Percentiles rank a stretch among this genome's conserved stretches.
phyloP scores from a whole-genome alignment of 1,140 invertebrate species.

The Spodoptera frugiperda region DNA sequence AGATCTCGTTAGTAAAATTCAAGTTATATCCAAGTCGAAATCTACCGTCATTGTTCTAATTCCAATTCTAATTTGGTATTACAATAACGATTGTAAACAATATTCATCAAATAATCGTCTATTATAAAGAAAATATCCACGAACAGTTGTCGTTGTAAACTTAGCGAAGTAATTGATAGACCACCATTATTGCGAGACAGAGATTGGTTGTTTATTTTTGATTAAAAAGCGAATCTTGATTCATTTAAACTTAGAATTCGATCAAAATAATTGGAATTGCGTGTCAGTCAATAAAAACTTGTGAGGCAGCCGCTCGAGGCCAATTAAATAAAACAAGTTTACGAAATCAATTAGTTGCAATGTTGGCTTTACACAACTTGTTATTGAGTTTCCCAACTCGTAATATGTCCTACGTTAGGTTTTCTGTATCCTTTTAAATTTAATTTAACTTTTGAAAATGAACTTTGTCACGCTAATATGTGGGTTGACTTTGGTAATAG shows the following conservation, averaged over 20 bases:
- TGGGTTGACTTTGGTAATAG: slow-evolving; percentile 18
- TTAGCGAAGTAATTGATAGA: background rate
- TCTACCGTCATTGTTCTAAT: too few species aligned
- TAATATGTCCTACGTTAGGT: slow-evolving; percentile 56
- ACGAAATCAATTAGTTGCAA: slow-evolving; percentile 76
- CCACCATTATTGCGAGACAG: background rate
- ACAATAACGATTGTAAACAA: too few species aligned
- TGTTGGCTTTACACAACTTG: slow-evolving; percentile 69
- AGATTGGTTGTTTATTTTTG: slow-evolving; percentile 30
- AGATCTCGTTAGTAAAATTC: too few species aligned
- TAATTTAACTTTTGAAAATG: slow-evolving; percentile 50
- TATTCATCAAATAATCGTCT: too few species aligned
- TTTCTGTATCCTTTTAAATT: slow-evolving; percentile 50
- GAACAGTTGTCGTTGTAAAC: background rate
- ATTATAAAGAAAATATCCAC: too few species aligned
- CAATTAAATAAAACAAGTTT: slow-evolving; percentile 78
- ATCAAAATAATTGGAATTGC: slow-evolving; percentile 57
- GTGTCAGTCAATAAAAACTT: slow-evolving; percentile 63
- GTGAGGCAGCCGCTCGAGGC: slow-evolving; percentile 57
- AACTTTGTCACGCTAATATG: slow-evolving; percentile 44
- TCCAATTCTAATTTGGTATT: too few species aligned
- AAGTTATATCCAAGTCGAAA: too few species aligned
- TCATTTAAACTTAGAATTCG: slow-evolving; percentile 42
- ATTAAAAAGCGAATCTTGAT: slow-evolving; percentile 40
- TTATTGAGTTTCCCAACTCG: slow-evolving; percentile 70